Conservation (phyloP, 2,888 invertebrate genomes). For the Halocaridina rubra region DNA sequence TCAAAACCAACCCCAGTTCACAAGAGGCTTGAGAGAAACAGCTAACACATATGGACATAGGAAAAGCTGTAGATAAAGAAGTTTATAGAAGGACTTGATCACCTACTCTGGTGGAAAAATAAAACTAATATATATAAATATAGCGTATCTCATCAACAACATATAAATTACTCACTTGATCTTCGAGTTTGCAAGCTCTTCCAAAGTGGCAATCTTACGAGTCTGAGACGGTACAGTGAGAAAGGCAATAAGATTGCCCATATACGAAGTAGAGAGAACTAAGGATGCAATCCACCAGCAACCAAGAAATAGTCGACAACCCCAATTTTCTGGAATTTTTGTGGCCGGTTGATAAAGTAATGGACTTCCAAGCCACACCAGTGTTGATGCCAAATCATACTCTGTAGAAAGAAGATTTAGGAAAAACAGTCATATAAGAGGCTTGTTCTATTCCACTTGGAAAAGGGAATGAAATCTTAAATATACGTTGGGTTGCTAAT, state of each 20-base stretch:
- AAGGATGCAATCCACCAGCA: slow-evolving; percentile 33
- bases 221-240: slow-evolving; percentile 35
- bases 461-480: no score
- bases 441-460: no score
- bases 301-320: slow-evolving; percentile 33
- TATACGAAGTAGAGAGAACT: slow-evolving; percentile 39
- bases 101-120: no score
- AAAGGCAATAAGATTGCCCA: slow-evolving; percentile 42
- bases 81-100: no score
- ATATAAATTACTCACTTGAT: neutral
- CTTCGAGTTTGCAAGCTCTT: neutral
- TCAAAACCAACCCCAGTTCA: no score
- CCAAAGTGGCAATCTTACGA: neutral
- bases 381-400: slow-evolving; percentile 20
- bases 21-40: no score
- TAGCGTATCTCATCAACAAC: no score
- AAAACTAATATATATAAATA: no score
- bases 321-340: neutral
- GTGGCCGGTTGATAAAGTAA: slow-evolving; percentile 14
- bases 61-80: no score
- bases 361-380: slow-evolving; percentile 15
- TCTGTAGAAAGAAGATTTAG: slow-evolving; percentile 8
- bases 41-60: no score
- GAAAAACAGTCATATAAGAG: no score
- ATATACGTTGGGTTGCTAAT: no score